phyloP scores from a whole-genome alignment of 2,113 vertebrate species.

The Mus musculus region GRCm39 chr13:69019501-69020000 shows the following conservation, averaged over 20 bases:
- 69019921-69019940: no score
- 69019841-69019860: rapidly evolving
- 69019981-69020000: rapidly evolving
- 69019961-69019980: no score
- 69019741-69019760: background rate
- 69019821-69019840: rapidly evolving
- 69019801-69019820: rapidly evolving
- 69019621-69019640: background rate
- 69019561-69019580: rapidly evolving
- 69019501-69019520: rapidly evolving
- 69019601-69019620: rapidly evolving
- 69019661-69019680: background rate
- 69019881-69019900: background rate
- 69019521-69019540: rapidly evolving
- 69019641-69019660: rapidly evolving
- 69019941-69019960: rapidly evolving
- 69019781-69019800: background rate
- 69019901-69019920: background rate
- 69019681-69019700: background rate
- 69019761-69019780: no score
- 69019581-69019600: background rate
- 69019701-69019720: background rate
- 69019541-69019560: rapidly evolving
- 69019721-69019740: rapidly evolving
- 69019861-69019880: background rate